Percentiles rank a stretch among this genome's conserved stretches.
phyloP scores from a whole-genome alignment of 2,113 vertebrate species.

The Fregata magnificens region DNA sequence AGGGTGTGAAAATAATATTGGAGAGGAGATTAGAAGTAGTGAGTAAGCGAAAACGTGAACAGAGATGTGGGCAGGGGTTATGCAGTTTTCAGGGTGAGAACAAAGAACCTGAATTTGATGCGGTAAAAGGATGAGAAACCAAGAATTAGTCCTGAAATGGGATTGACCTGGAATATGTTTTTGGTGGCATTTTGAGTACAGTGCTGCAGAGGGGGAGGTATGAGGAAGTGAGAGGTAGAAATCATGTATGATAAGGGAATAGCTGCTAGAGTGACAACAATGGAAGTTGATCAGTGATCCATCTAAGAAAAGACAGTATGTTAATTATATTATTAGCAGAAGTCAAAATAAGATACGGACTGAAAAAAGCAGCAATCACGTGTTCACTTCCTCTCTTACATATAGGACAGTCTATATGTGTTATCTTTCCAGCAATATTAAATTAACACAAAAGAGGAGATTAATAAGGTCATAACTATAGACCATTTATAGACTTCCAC shows the following conservation, averaged over 20 bases:
- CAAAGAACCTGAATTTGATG: not conserved
- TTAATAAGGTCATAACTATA: not conserved
- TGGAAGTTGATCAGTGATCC: not conserved
- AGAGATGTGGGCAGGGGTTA: slow-evolving; percentile 27
- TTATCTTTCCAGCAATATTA: not conserved
- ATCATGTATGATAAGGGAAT: rapidly evolving
- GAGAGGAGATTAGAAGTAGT: not conserved
- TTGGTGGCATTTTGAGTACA: not conserved
- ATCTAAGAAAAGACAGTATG: not conserved
- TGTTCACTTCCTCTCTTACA: not conserved
- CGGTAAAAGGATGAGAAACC: not conserved
- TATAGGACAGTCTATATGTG: not conserved
- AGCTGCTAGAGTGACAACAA: not conserved
- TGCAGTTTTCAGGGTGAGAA: not conserved
- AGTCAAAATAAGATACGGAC: not conserved
- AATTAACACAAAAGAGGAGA: not conserved
- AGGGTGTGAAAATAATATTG: slow-evolving; percentile 3
- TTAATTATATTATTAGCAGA: not conserved
- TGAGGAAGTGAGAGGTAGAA: not conserved
- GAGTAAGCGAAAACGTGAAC: slow-evolving; percentile 26
- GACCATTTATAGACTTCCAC: not conserved
- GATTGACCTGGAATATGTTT: not conserved
- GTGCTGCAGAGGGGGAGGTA: not conserved
- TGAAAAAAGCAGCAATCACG: not conserved
- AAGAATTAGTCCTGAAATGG: not conserved